Conservation (phyloP, 2,797 vertebrate genomes). For the Enteromius unitaeniatus region DNA sequence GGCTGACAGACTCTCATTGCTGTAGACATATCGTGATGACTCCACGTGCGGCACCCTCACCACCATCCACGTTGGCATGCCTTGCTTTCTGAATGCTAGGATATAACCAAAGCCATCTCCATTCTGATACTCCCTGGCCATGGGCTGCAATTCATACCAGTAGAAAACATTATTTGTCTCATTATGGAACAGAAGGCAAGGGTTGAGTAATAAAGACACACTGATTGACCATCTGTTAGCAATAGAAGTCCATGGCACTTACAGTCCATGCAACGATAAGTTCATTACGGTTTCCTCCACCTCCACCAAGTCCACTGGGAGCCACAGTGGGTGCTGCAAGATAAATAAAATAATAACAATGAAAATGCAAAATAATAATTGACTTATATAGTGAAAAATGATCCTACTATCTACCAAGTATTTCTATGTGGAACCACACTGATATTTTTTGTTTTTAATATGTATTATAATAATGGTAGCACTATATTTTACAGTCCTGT, state of each 20-base stretch:
- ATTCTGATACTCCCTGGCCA: constrained; percentile 92
- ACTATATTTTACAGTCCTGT: no score
- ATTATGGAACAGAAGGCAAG: background rate
- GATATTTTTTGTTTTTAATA: background rate
- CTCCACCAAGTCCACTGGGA: constrained; percentile 92
- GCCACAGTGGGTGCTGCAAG: constrained; percentile 90
- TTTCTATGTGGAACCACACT: background rate
- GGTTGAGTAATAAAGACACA: background rate
- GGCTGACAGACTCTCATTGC: constrained; percentile 85
- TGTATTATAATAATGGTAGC: background rate
- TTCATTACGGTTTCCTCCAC: constrained; percentile 91
- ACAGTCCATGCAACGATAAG: constrained; percentile 95
- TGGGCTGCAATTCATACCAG: constrained; percentile 75
- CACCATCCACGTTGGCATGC: constrained; percentile 77
- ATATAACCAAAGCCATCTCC: constrained; percentile 94
- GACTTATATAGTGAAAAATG: background rate
- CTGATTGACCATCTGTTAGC: background rate
- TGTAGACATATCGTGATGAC: constrained; percentile 89
- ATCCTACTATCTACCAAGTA: background rate
- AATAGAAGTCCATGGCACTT: constrained; percentile 1
- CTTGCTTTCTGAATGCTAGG: constrained; percentile 86
- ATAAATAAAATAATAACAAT: background rate
- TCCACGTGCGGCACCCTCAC: constrained; percentile 83
- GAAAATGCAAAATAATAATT: background rate
- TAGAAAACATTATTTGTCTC: background rate